Evolutionary conservation across 2,113 vertebrate species (phyloP), one percentile per base, ranked within the genome.

Genomic region (Cyprinodon variegatus): DNA sequence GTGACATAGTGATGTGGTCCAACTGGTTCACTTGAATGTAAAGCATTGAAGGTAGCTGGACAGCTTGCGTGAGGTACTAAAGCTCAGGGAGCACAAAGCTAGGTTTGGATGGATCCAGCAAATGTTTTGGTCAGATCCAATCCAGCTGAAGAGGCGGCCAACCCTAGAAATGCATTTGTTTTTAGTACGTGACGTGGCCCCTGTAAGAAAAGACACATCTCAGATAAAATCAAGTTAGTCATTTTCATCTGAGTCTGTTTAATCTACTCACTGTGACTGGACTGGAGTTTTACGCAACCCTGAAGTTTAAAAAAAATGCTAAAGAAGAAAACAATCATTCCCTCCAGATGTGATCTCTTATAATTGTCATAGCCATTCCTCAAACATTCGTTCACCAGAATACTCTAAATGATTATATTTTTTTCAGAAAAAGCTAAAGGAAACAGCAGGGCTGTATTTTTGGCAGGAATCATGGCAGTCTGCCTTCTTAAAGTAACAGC

Each of bases 361-460:
- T 67, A 72, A 61, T 77, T 70, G 71, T 4, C 38, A 4, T 17
- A 50, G 40, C 57, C 74, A 15, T 73, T 70, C 76, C 70, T 85
- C 77, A 74, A 81, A 83, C 48, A 53, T 78, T 68, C 70, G 37
- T 77, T 64, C 11, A 60, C 72, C 77, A 70, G 71, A 82, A 79
- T 41, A 69, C 41, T 81, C 76, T 59, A 70, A 15, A 57, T 75
- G 29, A 29, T 29, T 29, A 29, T 67, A 39, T 40, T 69, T 53
- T 45, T 39, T 46, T 73, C 29, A 50, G 72, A 45, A 36, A 63
- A 76, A 73, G 43, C 61, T 43, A 62, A 74, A 11, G 75, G 76
- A 83, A 84, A 76, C 61, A 63, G 62, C 43, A 38, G 45, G n/a
- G 46, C 41, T 74, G 72, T 89, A 83, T 84, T 88, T 83, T 84